Conservation (phyloP, 1,140 invertebrate genomes). For the Neotoxoptera formosana region DNA sequence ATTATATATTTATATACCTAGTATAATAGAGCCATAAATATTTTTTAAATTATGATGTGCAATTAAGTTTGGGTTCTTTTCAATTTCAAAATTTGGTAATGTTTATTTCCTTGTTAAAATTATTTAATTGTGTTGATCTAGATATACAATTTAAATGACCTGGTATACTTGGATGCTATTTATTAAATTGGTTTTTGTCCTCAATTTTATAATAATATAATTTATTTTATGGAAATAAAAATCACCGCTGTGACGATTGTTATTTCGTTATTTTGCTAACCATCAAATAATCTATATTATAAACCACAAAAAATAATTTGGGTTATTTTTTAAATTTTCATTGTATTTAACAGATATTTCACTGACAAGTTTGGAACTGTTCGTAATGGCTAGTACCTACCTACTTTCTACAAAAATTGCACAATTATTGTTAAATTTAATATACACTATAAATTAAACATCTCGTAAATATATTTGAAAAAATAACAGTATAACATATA, state of each 20-base stretch:
- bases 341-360: not conserved
- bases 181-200: not conserved
- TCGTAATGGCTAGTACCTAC: not conserved
- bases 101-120: not conserved
- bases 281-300: not conserved
- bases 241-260: not conserved
- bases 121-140: not conserved
- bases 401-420: not conserved
- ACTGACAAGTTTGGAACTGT: not conserved
- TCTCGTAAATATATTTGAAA: not conserved
- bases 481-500: not conserved
- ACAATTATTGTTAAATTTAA: not conserved
- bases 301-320: not conserved
- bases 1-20: no score
- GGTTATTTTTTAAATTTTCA: not conserved
- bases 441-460: not conserved
- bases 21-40: not conserved
- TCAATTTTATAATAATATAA: constrained; percentile 19
- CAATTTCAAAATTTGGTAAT: not conserved
- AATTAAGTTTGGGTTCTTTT: not conserved
- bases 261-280: not conserved
- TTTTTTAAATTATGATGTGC: not conserved
- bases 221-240: not conserved
- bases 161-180: not conserved
- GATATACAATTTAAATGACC: constrained; percentile 18